A percentile compares a stretch with the other conserved stretches of the same genome.
These are phyloP conservation scores for Lipotes vexillifer DNA, from an alignment of 2,113 vertebrate genomes.

Conservation along the genomic window DNA sequence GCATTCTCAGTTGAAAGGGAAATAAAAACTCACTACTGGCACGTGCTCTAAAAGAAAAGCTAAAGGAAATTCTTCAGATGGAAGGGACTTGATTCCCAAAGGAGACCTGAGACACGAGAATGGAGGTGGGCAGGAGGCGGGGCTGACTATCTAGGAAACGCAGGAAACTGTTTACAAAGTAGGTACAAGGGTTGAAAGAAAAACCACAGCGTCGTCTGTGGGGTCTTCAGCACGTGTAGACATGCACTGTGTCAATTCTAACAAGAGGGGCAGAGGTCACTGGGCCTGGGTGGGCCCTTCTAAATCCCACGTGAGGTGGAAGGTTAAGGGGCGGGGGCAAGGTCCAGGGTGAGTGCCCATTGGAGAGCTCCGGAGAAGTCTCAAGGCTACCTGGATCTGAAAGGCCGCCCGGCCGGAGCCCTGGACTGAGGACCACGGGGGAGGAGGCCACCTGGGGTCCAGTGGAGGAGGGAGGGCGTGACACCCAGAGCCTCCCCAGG, in stretches of 20 bases:
- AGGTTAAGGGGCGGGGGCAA: no score
- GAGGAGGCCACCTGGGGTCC: no score
- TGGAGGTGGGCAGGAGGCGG: no score
- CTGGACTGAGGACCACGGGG: no score
- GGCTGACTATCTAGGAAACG: background rate
- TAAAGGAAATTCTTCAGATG: background rate
- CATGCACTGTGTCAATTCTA: background rate
- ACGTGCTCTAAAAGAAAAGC: background rate
- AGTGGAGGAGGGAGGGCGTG: no score
- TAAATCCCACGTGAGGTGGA: background rate
- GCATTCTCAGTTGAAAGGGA: no score
- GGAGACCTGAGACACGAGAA: background rate
- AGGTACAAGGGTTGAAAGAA: background rate
- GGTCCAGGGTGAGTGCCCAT: background rate
- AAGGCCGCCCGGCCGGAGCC: accelerated
- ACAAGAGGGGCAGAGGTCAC: background rate
- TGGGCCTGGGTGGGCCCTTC: background rate
- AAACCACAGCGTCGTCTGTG: background rate
- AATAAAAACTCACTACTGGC: background rate
- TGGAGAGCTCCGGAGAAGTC: background rate
- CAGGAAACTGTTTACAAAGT: no score
- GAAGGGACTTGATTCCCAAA: background rate
- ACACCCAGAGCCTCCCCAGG: background rate
- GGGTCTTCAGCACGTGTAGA: background rate
- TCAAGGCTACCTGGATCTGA: background rate